These are phyloP conservation scores for Sturmia bella DNA, from an alignment of 2,888 invertebrate genomes.

Conservation along the genomic window DNA sequence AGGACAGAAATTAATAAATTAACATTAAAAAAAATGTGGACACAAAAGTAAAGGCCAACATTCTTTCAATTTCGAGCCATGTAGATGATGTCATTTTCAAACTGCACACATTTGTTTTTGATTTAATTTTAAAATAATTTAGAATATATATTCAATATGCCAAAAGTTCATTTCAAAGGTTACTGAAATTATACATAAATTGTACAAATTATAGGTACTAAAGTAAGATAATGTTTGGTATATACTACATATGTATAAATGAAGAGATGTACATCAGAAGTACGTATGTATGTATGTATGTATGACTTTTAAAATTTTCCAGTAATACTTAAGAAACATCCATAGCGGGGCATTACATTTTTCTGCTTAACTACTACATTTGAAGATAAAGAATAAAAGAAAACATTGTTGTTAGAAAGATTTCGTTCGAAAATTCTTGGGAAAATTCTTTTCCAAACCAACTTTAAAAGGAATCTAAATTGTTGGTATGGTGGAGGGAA, in stretches of 20 bases:
- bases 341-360: constrained; percentile 34
- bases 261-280: too few relatives aligned
- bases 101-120: constrained; percentile 2
- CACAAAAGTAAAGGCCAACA: constrained; percentile 52
- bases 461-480: constrained; percentile 39
- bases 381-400: constrained; percentile 30
- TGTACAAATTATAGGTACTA: too few relatives aligned
- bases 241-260: too few relatives aligned
- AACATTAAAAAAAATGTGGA: constrained; percentile 28
- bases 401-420: constrained; percentile 33
- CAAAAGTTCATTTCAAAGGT: neutral
- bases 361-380: constrained; percentile 48
- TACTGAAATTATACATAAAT: constrained; percentile 12
- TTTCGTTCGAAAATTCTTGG: constrained; percentile 48
- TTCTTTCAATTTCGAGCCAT: constrained; percentile 58
- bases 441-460: constrained; percentile 51
- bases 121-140: neutral
- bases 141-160: neutral
- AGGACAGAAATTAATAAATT: constrained; percentile 52
- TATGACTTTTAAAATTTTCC: constrained; percentile 28
- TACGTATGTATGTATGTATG: too few relatives aligned
- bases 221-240: too few relatives aligned
- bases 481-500: constrained; percentile 2
- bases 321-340: constrained; percentile 10
- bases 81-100: constrained; percentile 52